Evolutionary conservation across 2,797 vertebrate genomes (phyloP).

Genomic region (Threskiornis aethiopicus): DNA sequence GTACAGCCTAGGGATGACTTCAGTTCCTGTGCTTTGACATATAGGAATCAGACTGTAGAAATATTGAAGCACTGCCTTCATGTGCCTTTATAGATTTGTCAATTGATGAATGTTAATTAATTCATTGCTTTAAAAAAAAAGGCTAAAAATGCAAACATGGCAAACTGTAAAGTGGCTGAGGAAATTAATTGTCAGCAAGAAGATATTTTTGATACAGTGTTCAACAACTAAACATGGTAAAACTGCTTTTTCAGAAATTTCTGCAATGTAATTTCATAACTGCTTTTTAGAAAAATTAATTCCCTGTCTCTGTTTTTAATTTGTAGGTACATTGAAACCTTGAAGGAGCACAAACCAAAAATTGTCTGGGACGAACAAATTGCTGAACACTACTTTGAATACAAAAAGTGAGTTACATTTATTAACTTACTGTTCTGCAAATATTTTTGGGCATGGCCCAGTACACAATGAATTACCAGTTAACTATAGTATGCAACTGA

Average conservation of each 20-base stretch:
- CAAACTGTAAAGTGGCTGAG: not conserved
- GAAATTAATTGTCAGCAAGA: not conserved
- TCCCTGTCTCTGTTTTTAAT: not conserved
- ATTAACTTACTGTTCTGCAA: not conserved
- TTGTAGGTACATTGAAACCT: conserved; percentile 88
- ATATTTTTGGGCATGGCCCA: not conserved
- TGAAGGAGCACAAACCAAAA: conserved; percentile 90
- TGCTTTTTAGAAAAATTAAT: not conserved
- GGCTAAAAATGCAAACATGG: not conserved
- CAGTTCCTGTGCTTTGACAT: not conserved
- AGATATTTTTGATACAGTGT: not conserved
- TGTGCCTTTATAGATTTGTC: not conserved
- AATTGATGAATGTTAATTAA: not conserved
- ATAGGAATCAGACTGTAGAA: not conserved
- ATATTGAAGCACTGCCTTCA: not conserved
- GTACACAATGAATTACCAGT: not conserved
- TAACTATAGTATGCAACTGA: not conserved
- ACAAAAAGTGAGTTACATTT: conserved; percentile 84
- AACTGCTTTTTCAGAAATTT: not conserved
- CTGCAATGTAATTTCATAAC: not conserved
- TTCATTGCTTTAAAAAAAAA: not conserved
- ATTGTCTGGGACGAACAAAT: conserved; percentile 89
- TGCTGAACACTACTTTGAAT: conserved; percentile 91
- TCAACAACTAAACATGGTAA: not conserved
- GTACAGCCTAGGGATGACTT: not conserved